Evolutionary conservation across 2,113 vertebrate genomes (phyloP), one percentile per base, ranked within the genome.

Genomic region (Amazona guildingii): DNA sequence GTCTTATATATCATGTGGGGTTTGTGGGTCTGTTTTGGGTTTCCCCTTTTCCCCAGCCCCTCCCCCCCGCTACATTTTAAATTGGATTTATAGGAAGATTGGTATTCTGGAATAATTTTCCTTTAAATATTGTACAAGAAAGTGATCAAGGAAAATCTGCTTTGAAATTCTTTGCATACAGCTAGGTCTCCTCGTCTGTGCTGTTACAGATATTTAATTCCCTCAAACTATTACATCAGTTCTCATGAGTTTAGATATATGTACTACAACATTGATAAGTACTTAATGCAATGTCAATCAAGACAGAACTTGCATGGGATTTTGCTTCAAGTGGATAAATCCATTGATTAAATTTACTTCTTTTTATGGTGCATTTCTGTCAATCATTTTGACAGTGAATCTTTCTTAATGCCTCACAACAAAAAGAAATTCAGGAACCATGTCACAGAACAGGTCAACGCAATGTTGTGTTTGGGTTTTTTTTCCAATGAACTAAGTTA

Each of bases 1-100:
- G 2, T 46, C 68, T 69, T 73, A 48, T 31, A 35, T 31, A 59
- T 28, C 13, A 18, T 1, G 0, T n/a, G 28, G 3, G 0, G 4
- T 25, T 49, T 31, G 7, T 10, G 10, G 16, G 1, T 15, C 79
- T 67, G 35, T 3, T 83, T 86, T 29, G 8, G 13, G 10, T 51
- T 35, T 52, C 6, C 2, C 18, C 3, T 8, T 1, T n/a, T 24
- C 3, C 7, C 16, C 8, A 14, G 17, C 23, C 20, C 4, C 33
- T 6, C 6, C 4, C 43, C 3, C 4, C 3, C 13, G 0, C 0
- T 27, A 2, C 3, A 27, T 41, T 91, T 93, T 51, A 68, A 27
- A 49, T 20, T 13, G 18, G 14, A 51, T 72, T 46, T 49, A 62
- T 12, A 52, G 35, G 24, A 43, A 44, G 62, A 64, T 6, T 28